phyloP scores from a whole-genome alignment of 2,113 vertebrate species.

The Sprattus sprattus region DNA sequence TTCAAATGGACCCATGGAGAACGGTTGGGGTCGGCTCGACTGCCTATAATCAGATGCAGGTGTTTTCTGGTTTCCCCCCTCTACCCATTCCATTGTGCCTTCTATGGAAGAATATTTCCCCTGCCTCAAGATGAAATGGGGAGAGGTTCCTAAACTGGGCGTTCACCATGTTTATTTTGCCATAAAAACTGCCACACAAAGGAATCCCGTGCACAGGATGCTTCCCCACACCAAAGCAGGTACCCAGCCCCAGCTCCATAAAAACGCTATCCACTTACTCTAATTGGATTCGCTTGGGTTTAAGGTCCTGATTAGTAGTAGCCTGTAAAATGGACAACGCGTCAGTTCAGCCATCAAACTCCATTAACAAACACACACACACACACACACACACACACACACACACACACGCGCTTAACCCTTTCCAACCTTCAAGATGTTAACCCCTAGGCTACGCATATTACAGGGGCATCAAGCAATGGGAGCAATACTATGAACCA shows the following conservation, averaged over 20 bases:
- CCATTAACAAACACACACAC: too few species aligned
- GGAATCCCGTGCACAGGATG: background rate
- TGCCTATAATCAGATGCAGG: background rate
- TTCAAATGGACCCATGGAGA: background rate
- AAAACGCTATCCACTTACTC: conserved; percentile 61
- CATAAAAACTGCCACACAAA: background rate
- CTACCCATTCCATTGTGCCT: background rate
- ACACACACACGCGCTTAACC: background rate
- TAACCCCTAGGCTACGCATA: background rate
- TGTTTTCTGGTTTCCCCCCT: background rate
- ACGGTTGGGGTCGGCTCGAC: background rate
- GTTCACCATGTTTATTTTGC: background rate
- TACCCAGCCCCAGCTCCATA: conserved; percentile 52
- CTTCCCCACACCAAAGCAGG: conserved; percentile 34
- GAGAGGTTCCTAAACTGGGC: background rate
- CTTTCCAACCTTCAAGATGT: background rate
- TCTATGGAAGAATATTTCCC: background rate
- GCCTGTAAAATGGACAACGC: conserved; percentile 56
- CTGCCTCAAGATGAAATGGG: background rate
- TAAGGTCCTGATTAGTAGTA: conserved; percentile 65
- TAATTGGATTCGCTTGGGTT: conserved; percentile 62
- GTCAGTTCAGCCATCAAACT: background rate
- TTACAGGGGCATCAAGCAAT: background rate
- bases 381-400: too few species aligned
- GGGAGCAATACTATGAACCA: background rate